Evolutionary conservation across 2,888 invertebrate species (phyloP).

Genomic region (Eucriotettix oculatus): DNA sequence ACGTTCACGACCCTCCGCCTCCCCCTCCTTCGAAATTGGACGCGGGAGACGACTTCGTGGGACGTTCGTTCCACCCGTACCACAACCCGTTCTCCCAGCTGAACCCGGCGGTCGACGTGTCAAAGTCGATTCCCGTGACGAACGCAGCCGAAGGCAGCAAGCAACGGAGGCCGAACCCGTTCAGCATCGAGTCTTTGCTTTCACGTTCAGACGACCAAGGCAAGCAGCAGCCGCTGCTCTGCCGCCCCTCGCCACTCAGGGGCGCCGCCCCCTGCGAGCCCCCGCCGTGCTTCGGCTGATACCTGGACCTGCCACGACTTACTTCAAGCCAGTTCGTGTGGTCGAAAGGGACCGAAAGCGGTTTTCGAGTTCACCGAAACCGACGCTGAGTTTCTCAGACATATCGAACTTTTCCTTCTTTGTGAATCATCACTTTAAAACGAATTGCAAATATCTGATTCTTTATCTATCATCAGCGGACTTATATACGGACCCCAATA

Average conservation of each 20-base stretch:
- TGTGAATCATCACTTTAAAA: too few species aligned
- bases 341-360: too few species aligned
- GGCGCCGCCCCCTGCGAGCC: neutral
- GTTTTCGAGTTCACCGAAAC: too few species aligned
- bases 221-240: neutral
- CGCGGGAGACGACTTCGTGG: neutral
- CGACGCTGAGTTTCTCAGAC: too few species aligned
- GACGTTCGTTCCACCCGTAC: neutral
- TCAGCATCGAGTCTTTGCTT: constrained; percentile 17
- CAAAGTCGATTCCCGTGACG: neutral
- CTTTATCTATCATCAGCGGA: too few species aligned
- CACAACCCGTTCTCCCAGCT: neutral
- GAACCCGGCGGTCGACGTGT: neutral
- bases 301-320: too few species aligned
- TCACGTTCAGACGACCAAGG: constrained; percentile 5
- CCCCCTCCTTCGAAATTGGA: too few species aligned
- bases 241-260: neutral
- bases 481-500: too few species aligned
- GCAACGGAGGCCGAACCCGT: constrained; percentile 13
- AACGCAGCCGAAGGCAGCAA: neutral
- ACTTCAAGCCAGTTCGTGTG: too few species aligned
- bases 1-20: too few species aligned
- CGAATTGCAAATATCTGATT: too few species aligned
- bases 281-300: neutral
- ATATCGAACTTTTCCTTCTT: too few species aligned